These are phyloP conservation scores for Liopterus haemorrhoidalis DNA, from an alignment of 2,888 invertebrate species.

Conservation along the genomic window DNA sequence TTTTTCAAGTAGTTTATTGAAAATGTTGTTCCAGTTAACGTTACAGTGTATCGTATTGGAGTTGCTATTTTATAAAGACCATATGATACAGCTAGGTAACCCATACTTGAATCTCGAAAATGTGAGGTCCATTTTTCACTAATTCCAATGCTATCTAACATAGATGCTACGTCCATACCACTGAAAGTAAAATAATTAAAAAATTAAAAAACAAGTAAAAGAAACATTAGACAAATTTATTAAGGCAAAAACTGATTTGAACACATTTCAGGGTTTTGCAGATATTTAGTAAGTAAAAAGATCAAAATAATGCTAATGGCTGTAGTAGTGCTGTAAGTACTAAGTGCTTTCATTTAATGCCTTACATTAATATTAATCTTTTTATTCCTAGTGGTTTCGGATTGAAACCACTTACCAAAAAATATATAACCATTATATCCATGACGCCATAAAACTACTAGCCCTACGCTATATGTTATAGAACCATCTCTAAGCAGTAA, in stretches of 20 bases:
- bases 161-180: constrained; percentile 80
- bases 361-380: too few relatives aligned
- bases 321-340: background rate
- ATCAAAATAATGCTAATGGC: background rate
- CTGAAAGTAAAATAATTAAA: constrained; percentile 51
- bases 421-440: too few relatives aligned
- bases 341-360: too few relatives aligned
- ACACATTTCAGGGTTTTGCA: background rate
- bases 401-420: too few relatives aligned
- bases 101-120: constrained; percentile 72
- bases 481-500: too few relatives aligned
- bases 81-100: constrained; percentile 84
- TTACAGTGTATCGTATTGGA: constrained; percentile 87
- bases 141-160: constrained; percentile 70
- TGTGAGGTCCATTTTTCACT: constrained; percentile 74
- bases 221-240: constrained; percentile 3
- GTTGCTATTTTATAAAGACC: constrained; percentile 90
- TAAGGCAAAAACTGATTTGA: background rate
- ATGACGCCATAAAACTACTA: too few relatives aligned
- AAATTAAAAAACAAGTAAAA: constrained; percentile 6
- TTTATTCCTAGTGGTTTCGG: too few relatives aligned
- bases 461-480: too few relatives aligned
- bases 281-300: background rate
- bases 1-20: constrained; percentile 74
- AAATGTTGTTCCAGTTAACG: constrained; percentile 81